Percentiles rank a stretch among this genome's conserved stretches.
Evolutionary conservation across 2,888 invertebrate species (phyloP).

Genomic region (Eupelmus urozonus): DNA sequence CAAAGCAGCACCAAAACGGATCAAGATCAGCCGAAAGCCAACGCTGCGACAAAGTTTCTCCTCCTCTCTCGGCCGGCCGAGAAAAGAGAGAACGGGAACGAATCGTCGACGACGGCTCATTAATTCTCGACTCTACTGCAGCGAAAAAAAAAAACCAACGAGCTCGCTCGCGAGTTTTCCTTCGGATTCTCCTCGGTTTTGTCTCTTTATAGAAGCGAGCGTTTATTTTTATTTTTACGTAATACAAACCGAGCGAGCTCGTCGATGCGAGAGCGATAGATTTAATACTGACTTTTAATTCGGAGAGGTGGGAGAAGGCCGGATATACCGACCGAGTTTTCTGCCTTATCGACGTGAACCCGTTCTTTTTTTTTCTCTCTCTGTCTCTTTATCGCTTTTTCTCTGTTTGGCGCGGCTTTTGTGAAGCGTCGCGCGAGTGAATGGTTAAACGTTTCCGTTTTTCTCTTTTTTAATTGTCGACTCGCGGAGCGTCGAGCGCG

Average conservation of each 20-base stretch:
- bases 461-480: too few species aligned
- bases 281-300: conserved; percentile 36
- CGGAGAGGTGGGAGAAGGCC: conserved; percentile 1
- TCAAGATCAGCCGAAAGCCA: background rate
- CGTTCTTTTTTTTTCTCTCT: background rate
- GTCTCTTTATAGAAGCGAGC: background rate
- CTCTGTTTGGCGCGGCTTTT: too few species aligned
- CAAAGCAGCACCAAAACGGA: background rate
- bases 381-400: too few species aligned
- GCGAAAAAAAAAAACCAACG: background rate
- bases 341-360: conserved; percentile 20
- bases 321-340: conserved; percentile 33
- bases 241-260: conserved; percentile 18
- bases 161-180: conserved; percentile 36
- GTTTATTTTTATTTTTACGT: conserved; percentile 55
- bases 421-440: too few species aligned
- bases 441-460: too few species aligned
- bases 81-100: conserved; percentile 28
- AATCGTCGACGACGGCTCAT: conserved; percentile 39
- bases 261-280: conserved; percentile 23
- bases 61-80: conserved; percentile 1
- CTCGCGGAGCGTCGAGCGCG: background rate
- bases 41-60: conserved; percentile 5
- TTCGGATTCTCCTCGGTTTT: conserved; percentile 18
- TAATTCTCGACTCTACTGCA: conserved; percentile 22